Percentiles rank a stretch among this genome's conserved stretches.
Conservation (phyloP, 2,113 vertebrate genomes). For the Otocyon megalotis region DNA sequence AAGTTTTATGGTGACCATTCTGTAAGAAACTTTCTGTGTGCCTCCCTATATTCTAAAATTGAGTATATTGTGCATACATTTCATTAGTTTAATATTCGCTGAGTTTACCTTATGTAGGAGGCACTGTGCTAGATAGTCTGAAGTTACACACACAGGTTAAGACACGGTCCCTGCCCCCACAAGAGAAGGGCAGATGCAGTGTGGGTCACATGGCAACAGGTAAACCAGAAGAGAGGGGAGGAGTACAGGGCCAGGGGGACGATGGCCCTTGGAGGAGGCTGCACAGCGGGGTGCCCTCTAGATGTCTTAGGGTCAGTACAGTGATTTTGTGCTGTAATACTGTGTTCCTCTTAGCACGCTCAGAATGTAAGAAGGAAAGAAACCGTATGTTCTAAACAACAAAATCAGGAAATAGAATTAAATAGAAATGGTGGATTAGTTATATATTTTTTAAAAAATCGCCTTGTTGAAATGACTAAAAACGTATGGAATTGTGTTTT, state of each 20-base stretch:
- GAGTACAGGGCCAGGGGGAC: neutral
- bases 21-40: neutral
- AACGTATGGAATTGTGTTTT: neutral
- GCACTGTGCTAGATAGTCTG: neutral
- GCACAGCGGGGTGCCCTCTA: neutral
- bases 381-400: neutral
- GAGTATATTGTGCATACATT: neutral
- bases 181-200: neutral
- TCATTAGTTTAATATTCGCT: neutral
- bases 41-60: neutral
- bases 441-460: neutral
- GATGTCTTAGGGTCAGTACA: neutral
- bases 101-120: neutral
- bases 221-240: neutral
- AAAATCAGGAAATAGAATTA: neutral
- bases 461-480: conserved; percentile 18
- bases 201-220: neutral
- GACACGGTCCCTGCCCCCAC: neutral
- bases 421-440: neutral
- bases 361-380: neutral
- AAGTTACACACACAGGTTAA: neutral
- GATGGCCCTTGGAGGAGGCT: neutral
- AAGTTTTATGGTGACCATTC: conserved; percentile 8
- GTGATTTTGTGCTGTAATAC: neutral
- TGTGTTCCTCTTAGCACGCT: neutral